These are phyloP conservation scores for Psilopsiagon aymara DNA, from an alignment of 2,113 vertebrate genomes.

Conservation along the genomic window DNA sequence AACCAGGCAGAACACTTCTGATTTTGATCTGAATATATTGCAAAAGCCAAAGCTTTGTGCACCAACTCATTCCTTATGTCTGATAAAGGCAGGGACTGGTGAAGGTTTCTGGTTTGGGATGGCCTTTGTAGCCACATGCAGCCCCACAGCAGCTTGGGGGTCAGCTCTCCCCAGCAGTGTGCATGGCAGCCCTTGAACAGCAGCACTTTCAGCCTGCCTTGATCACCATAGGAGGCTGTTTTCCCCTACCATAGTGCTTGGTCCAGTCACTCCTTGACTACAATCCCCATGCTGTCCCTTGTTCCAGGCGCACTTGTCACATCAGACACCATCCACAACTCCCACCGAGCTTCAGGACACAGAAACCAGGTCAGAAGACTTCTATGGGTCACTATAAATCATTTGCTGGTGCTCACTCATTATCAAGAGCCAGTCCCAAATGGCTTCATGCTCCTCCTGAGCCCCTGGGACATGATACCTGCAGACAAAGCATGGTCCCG, in stretches of 20 bases:
- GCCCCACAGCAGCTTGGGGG: not conserved
- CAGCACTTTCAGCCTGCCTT: too few species aligned
- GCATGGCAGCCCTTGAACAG: not conserved
- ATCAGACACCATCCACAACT: not conserved
- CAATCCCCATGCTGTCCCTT: not conserved
- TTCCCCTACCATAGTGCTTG: not conserved
- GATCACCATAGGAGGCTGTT: fast-evolving
- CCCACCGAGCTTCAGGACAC: not conserved
- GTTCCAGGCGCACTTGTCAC: not conserved
- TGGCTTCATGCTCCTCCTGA: fast-evolving
- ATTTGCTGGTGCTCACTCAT: not conserved
- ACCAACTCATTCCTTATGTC: not conserved
- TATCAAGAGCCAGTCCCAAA: not conserved
- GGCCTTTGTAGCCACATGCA: not conserved
- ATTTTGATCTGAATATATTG: not conserved
- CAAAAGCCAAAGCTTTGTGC: not conserved
- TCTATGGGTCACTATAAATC: not conserved
- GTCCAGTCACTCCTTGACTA: not conserved
- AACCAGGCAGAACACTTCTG: not conserved
- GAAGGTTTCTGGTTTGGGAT: not conserved
- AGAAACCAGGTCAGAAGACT: not conserved
- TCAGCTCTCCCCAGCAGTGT: not conserved
- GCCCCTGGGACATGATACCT: constrained; percentile 57
- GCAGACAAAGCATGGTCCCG: constrained; percentile 44
- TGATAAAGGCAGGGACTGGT: not conserved